A percentile compares a stretch with the other conserved stretches of the same genome.
Evolutionary conservation across 2,113 vertebrate species (phyloP).

Genomic region (Cyanoramphus novaezelandiae): DNA sequence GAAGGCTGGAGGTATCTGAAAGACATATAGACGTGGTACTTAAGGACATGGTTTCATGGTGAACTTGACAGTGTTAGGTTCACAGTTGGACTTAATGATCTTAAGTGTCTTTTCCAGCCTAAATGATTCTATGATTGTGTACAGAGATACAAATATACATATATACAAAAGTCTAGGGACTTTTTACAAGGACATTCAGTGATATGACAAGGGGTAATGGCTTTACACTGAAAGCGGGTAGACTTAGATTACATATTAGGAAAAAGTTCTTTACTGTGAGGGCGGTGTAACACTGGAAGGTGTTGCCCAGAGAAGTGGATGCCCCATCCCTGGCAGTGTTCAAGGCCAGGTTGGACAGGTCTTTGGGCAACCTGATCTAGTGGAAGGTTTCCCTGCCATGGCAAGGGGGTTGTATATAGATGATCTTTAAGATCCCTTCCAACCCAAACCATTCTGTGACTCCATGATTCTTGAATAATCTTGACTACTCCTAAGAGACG

Average conservation of each 20-base stretch:
- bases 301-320: not conserved
- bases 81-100: not conserved
- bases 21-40: fast-evolving
- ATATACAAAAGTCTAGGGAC: not conserved
- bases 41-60: not conserved
- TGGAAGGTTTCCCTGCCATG: not conserved
- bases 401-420: not conserved
- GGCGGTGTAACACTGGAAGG: not conserved
- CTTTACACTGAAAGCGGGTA: not conserved
- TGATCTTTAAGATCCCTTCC: not conserved
- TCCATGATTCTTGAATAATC: not conserved
- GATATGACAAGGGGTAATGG: not conserved
- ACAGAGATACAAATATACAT: not conserved
- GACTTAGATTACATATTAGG: not conserved
- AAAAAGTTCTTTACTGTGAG: not conserved
- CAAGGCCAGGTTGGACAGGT: not conserved
- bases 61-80: not conserved
- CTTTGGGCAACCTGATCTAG: not conserved
- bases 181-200: not conserved
- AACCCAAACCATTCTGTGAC: not conserved
- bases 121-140: not conserved
- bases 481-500: not conserved
- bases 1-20: not conserved
- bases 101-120: not conserved
- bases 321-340: not conserved